Percentiles rank a stretch among this genome's conserved stretches.
These are phyloP conservation scores for Dallia pectoralis DNA, from an alignment of 2,797 vertebrate genomes.

Conservation along the genomic window DNA sequence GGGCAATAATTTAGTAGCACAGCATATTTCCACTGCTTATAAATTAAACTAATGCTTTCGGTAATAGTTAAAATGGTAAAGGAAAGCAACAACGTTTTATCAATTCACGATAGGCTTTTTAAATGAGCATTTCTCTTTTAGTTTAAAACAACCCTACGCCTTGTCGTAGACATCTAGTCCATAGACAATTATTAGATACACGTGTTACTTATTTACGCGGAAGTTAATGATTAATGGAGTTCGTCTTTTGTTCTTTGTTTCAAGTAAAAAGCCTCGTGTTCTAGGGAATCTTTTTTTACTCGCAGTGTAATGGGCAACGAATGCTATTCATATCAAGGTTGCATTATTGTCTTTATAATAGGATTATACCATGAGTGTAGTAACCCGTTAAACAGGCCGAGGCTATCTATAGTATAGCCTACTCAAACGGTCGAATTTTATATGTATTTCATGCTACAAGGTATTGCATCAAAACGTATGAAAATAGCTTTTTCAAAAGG, in stretches of 20 bases:
- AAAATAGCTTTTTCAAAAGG: not conserved
- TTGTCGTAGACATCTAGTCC: not conserved
- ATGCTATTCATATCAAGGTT: not conserved
- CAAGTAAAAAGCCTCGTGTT: not conserved
- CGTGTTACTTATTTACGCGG: not conserved
- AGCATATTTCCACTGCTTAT: not conserved
- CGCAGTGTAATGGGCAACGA: not conserved
- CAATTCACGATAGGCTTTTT: not conserved
- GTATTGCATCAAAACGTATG: not conserved
- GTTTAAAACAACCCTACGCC: not conserved
- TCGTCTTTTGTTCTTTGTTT: not conserved
- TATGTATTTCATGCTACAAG: not conserved
- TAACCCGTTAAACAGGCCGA: not conserved
- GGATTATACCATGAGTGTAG: not conserved
- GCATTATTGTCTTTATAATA: not conserved
- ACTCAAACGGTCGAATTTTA: not conserved
- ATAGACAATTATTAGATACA: not conserved
- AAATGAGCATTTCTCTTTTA: not conserved
- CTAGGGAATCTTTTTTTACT: not conserved
- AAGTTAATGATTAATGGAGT: not conserved
- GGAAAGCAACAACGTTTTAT: not conserved
- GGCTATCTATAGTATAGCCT: not conserved
- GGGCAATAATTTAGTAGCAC: not conserved
- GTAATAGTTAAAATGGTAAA: not conserved
- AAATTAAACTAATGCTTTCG: not conserved